Evolutionary conservation across 2,797 vertebrate genomes (phyloP), one percentile per base, ranked within the genome.

Genomic region (Takifugu rubripes): DNA sequence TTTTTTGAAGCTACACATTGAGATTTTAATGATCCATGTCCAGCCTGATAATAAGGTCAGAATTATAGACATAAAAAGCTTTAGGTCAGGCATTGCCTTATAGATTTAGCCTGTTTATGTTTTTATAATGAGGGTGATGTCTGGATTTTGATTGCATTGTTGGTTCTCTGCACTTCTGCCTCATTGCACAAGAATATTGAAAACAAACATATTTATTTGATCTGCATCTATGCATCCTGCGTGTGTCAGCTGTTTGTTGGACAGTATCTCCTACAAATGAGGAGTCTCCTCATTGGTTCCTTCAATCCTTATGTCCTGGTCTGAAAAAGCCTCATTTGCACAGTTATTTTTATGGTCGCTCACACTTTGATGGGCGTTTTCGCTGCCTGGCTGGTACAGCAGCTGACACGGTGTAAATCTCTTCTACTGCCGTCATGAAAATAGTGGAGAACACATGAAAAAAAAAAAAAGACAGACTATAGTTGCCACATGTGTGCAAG

Each of bases 11-110:
- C 59, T 51, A 42, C 33, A 63, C 45, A 25, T 55, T 61, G 59
- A 53, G 56, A 0, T 3, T 58, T 50, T 66, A 60, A 62, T 55
- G 48, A 59, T 59, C 27, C 63, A 52, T 49, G 51, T 49, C 50
- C 61, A 56, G 64, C 59, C 58, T 25, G 25, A n/a, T 56, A 61
- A 72, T 56, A 48, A 61, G 58, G 64, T 53, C 56, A 61, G 27
- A 70, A 58, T 64, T 8, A 67, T 73, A 51, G 12, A 49, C 11
- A 29, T 60, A 66, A 74, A 59, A 31, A 12, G 4, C 15, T 67
- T 68, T 44, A 9, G 16, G 33, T 43, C 66, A 44, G 54, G 56
- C 33, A 74, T 76, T 66, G 66, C 64, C 49, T 50, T 65, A 62
- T 66, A n/a, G 11, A 12, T 40, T 40, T 10, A 33, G 5, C 31